Percentiles rank a stretch among this genome's conserved stretches.
phyloP scores from a whole-genome alignment of 1,140 invertebrate species.

The Drosophila tsacasi region DNA sequence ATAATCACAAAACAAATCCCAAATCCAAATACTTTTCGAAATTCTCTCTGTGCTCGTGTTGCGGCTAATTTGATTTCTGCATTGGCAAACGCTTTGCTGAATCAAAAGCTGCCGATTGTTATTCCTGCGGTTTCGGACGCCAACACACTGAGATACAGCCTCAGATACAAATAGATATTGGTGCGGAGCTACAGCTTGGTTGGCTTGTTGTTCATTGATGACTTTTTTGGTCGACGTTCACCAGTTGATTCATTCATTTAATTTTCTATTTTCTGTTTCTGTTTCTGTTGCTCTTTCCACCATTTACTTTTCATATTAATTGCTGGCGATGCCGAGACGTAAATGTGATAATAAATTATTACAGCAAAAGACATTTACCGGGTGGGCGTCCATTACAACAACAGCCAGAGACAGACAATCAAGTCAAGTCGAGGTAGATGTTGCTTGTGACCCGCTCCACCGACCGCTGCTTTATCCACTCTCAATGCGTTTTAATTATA shows the following conservation, averaged over 20 bases:
- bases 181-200: slow-evolving; percentile 36
- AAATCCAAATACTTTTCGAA: background rate
- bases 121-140: slow-evolving; percentile 57
- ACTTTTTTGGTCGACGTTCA: slow-evolving; percentile 44
- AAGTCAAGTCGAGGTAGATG: slow-evolving; percentile 43
- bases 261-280: slow-evolving; percentile 56
- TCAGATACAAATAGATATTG: slow-evolving; percentile 50
- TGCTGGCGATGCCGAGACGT: slow-evolving; percentile 64
- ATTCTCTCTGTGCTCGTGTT: slow-evolving; percentile 41
- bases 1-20: fast-evolving
- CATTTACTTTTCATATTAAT: slow-evolving; percentile 76
- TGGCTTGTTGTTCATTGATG: slow-evolving; percentile 70
- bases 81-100: slow-evolving; percentile 77
- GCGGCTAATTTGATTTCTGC: slow-evolving; percentile 79
- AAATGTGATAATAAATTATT: slow-evolving; percentile 83
- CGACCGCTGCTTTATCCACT: slow-evolving; percentile 33
- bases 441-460: slow-evolving; percentile 26
- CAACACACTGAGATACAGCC: slow-evolving; percentile 60
- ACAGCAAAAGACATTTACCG: slow-evolving; percentile 66
- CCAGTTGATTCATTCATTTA: slow-evolving; percentile 79
- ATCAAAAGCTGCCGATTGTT: slow-evolving; percentile 75
- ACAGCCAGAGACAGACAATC: slow-evolving; percentile 34
- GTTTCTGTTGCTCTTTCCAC: slow-evolving; percentile 24
- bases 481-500: slow-evolving; percentile 53
- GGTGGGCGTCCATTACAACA: slow-evolving; percentile 72